Evolutionary conservation across 2,888 invertebrate species (phyloP).

Genomic region (Abscondita cerata): DNA sequence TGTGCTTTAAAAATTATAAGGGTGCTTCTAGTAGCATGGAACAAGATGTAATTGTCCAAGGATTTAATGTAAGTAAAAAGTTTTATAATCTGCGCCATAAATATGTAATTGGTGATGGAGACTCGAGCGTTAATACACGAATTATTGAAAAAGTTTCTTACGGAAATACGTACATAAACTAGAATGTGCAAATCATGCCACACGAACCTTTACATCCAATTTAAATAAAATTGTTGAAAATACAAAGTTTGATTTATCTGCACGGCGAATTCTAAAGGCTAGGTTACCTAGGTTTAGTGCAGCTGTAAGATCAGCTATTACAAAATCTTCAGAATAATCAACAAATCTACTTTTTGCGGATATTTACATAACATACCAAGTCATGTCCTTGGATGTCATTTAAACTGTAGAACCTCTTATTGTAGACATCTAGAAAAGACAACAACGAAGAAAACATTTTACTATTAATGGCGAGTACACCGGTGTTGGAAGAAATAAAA

Average conservation of each 20-base stretch:
- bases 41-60: too few species aligned
- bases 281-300: too few species aligned
- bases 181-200: constrained; percentile 1
- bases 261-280: too few species aligned
- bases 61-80: background rate
- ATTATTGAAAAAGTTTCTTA: background rate
- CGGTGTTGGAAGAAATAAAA: background rate
- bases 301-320: too few species aligned
- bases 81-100: background rate
- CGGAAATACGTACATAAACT: background rate
- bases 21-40: too few species aligned
- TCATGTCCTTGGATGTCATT: too few species aligned
- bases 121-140: background rate
- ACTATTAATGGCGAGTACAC: background rate
- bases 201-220: background rate
- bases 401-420: background rate
- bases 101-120: too few species aligned
- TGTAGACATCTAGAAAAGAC: background rate
- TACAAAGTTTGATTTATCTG: too few species aligned
- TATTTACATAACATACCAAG: too few species aligned
- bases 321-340: background rate
- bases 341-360: background rate
- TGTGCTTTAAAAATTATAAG: background rate
- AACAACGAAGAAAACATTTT: background rate
- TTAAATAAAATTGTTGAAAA: background rate